Conservation (phyloP, 2,888 invertebrate genomes). For the Plusia festucae region DNA sequence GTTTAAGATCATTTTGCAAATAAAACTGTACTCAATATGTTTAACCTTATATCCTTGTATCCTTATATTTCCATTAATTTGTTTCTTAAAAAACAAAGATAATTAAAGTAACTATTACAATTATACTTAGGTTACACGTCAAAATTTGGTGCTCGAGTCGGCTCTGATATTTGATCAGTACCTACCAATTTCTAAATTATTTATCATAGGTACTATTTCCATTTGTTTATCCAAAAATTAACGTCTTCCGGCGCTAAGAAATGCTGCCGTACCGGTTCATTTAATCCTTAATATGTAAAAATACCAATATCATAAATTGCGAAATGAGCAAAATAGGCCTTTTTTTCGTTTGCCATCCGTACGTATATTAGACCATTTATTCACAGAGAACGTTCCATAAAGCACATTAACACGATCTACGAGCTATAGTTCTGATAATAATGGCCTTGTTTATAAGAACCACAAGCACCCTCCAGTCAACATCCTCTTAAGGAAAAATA, state of each 20-base stretch:
- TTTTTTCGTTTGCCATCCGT: constrained; percentile 10
- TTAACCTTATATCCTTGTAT: background rate
- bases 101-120: no score
- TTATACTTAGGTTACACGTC: no score
- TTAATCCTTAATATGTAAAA: constrained; percentile 7
- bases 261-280: constrained; percentile 25
- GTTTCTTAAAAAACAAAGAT: no score
- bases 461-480: constrained; percentile 69
- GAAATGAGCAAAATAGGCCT: constrained; percentile 12
- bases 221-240: no score
- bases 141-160: no score
- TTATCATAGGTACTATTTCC: no score
- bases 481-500: constrained; percentile 64
- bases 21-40: no score
- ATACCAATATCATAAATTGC: constrained; percentile 5
- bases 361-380: constrained; percentile 62
- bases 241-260: no score
- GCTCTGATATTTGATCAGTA: no score
- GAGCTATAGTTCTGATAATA: constrained; percentile 82
- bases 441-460: constrained; percentile 82
- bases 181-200: no score
- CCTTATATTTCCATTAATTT: no score
- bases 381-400: constrained; percentile 69
- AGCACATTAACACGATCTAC: constrained; percentile 81
- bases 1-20: constrained; percentile 32